Evolutionary conservation across 1,140 invertebrate genomes (phyloP).

Genomic region (Meloidogyne floridensis): DNA sequence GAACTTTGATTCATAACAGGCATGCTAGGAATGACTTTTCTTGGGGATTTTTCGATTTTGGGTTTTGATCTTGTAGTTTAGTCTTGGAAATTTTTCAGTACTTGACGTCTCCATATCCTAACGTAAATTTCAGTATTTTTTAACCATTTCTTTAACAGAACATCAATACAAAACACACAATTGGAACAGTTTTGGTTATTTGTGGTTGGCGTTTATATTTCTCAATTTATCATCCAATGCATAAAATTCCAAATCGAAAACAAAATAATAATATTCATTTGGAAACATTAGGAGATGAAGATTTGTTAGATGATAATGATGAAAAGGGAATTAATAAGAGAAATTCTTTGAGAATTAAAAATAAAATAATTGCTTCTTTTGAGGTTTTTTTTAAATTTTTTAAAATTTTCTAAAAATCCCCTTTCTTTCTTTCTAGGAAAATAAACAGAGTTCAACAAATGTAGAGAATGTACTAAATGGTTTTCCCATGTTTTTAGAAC

Average conservation of each 20-base stretch:
- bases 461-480: conserved; percentile 82
- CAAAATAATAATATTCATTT: conserved; percentile 39
- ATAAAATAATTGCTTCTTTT: conserved; percentile 38
- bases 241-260: conserved; percentile 32
- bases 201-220: conserved; percentile 96
- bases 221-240: conserved; percentile 88
- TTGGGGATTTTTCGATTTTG: too few relatives aligned
- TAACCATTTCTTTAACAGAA: conserved; percentile 69
- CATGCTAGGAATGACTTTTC: too few relatives aligned
- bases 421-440: neutral
- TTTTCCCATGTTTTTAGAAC: conserved; percentile 90
- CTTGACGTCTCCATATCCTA: too few relatives aligned
- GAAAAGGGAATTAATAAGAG: neutral
- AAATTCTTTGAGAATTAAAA: neutral
- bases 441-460: conserved; percentile 41
- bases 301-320: conserved; percentile 22
- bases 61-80: too few relatives aligned
- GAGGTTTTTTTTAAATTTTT: conserved; percentile 46
- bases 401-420: neutral
- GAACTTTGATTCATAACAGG: too few relatives aligned
- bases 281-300: conserved; percentile 48
- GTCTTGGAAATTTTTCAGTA: too few relatives aligned
- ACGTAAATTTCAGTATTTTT: too few relatives aligned
- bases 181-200: conserved; percentile 90
- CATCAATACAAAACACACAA: conserved; percentile 93